Percentiles rank a stretch among this genome's conserved stretches.
phyloP scores from a whole-genome alignment of 2,113 vertebrate genomes.

The Formicarius rufipectus region DNA sequence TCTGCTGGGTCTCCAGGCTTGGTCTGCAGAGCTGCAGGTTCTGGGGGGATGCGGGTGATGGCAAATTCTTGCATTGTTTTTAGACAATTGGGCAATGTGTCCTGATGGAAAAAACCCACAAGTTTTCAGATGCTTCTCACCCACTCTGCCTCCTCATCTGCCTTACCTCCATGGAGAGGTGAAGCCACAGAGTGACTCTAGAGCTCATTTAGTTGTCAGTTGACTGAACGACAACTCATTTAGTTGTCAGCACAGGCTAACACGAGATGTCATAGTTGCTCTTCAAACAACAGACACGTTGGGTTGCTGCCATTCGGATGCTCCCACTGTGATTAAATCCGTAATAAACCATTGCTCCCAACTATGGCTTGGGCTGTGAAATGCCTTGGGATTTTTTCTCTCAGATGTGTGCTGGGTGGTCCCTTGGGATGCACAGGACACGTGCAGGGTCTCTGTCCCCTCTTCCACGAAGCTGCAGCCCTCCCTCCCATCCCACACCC shows the following conservation, averaged over 20 bases:
- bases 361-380: not conserved
- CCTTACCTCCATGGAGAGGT: not conserved
- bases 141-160: not conserved
- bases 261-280: not conserved
- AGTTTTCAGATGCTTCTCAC: not conserved
- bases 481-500: not conserved
- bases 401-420: rapidly evolving
- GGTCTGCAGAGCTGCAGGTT: not conserved
- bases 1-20: rapidly evolving
- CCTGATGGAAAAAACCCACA: not conserved
- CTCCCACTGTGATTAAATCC: not conserved
- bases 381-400: not conserved
- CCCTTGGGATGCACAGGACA: not conserved
- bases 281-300: not conserved
- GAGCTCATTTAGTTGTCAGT: not conserved
- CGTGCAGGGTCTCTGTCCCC: rapidly evolving
- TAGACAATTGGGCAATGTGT: rapidly evolving
- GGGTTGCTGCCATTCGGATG: not conserved
- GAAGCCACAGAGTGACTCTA: not conserved
- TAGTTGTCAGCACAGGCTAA: not conserved
- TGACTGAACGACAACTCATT: not conserved
- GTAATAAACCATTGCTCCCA: not conserved
- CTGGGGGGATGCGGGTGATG: not conserved
- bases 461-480: not conserved
- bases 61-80: not conserved